Evolutionary conservation across 2,888 invertebrate species (phyloP).

Genomic region (Siphlonurus alternatus): DNA sequence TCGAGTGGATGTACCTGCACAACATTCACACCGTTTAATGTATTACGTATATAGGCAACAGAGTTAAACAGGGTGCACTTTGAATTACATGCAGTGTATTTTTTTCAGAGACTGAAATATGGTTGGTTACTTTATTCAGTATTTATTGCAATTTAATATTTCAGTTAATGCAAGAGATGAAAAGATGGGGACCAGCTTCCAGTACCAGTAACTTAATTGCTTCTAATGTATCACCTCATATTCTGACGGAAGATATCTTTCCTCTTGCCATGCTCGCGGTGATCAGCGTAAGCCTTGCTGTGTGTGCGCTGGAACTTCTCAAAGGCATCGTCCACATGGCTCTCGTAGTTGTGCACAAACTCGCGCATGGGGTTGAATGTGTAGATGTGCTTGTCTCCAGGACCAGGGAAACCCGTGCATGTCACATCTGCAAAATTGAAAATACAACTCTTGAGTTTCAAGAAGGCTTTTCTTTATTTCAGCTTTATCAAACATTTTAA

Average conservation of each 20-base stretch:
- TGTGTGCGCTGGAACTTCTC: conserved; percentile 55
- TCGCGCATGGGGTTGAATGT: conserved; percentile 91
- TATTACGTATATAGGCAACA: too few species aligned
- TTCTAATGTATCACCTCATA: conserved; percentile 36
- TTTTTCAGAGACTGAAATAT: background rate
- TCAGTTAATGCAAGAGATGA: too few species aligned
- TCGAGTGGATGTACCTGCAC: conserved; percentile 55
- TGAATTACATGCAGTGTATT: background rate
- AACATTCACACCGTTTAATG: conserved; percentile 5
- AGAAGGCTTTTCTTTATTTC: background rate
- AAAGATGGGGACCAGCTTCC: too few species aligned
- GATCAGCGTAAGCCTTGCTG: conserved; percentile 42
- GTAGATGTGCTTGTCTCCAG: conserved; percentile 54
- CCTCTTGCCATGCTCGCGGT: conserved; percentile 48
- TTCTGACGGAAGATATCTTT: conserved; percentile 76
- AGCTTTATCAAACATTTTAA: background rate
- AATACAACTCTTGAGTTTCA: background rate
- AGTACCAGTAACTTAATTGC: too few species aligned
- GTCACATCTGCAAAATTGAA: conserved; percentile 35
- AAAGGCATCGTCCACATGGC: conserved; percentile 61
- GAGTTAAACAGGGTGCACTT: conserved; percentile 4
- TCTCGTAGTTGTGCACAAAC: conserved; percentile 53
- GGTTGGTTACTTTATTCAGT: too few species aligned
- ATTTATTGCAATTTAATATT: too few species aligned
- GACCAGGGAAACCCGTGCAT: conserved; percentile 73